These are phyloP conservation scores for Macrostomum cliftonense DNA, from an alignment of 2,888 invertebrate genomes.

Conservation along the genomic window DNA sequence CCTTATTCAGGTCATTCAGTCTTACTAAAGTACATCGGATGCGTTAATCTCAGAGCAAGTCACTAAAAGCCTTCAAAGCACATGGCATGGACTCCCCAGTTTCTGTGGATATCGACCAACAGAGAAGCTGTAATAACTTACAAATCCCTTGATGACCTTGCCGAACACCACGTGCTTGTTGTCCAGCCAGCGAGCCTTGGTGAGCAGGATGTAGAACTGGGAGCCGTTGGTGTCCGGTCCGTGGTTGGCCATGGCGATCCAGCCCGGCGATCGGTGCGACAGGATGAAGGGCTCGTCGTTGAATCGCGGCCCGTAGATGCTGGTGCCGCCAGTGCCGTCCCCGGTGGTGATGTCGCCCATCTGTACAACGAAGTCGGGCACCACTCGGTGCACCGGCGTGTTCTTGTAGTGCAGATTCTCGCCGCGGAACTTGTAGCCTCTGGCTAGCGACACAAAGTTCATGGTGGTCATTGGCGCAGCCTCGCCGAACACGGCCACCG, in stretches of 20 bases:
- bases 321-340: constrained; percentile 35
- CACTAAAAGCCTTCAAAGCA: too few species aligned
- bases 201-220: constrained; percentile 36
- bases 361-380: constrained; percentile 35
- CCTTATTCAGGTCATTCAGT: too few species aligned
- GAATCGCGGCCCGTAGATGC: constrained; percentile 33
- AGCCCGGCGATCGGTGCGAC: constrained; percentile 30
- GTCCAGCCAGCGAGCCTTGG: constrained; percentile 33
- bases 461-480: constrained; percentile 31
- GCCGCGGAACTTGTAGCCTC: constrained; percentile 26
- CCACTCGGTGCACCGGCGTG: constrained; percentile 30
- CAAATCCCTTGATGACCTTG: constrained; percentile 32
- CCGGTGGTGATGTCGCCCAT: constrained; percentile 34
- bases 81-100: too few species aligned
- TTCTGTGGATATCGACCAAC: too few species aligned
- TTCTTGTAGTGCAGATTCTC: constrained; percentile 24
- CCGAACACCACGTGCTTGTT: constrained; percentile 36
- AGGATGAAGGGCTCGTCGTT: constrained; percentile 33
- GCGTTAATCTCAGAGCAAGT: too few species aligned
- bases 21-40: too few species aligned
- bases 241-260: constrained; percentile 38
- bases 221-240: constrained; percentile 36
- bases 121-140: too few species aligned
- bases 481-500: constrained; percentile 32
- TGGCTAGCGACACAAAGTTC: constrained; percentile 29